A percentile compares a stretch with the other conserved stretches of the same genome.
Evolutionary conservation across 2,797 vertebrate genomes (phyloP).

Genomic region (Macropus fuliginosus): DNA sequence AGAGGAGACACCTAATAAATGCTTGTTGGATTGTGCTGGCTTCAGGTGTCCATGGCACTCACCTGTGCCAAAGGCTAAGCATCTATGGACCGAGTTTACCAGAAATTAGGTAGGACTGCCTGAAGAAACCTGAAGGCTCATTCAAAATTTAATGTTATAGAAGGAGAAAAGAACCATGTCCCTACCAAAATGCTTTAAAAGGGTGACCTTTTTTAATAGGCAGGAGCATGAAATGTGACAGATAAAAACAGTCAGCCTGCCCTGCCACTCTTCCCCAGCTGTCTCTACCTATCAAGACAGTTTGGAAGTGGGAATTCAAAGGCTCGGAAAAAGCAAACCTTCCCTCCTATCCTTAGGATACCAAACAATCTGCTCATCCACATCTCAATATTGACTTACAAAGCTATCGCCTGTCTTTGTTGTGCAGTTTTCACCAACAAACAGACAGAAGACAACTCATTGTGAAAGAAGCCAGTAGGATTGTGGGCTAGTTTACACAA

Average conservation of each 20-base stretch:
- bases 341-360: constrained; percentile 81
- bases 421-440: constrained; percentile 84
- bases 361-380: constrained; percentile 83
- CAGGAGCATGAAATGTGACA: constrained; percentile 85
- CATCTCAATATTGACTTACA: constrained; percentile 86
- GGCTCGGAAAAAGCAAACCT: constrained; percentile 69
- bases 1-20: neutral
- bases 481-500: constrained; percentile 46
- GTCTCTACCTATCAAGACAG: constrained; percentile 82
- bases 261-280: constrained; percentile 63
- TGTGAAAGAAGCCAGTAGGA: constrained; percentile 68
- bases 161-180: constrained; percentile 79
- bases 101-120: constrained; percentile 15
- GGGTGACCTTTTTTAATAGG: constrained; percentile 82
- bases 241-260: constrained; percentile 78
- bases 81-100: constrained; percentile 1
- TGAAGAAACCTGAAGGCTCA: constrained; percentile 85
- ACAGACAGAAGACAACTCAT: constrained; percentile 83
- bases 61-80: constrained; percentile 16
- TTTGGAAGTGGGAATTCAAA: constrained; percentile 85
- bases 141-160: constrained; percentile 82
- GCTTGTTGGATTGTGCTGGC: neutral
- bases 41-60: neutral
- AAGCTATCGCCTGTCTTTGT: constrained; percentile 83
- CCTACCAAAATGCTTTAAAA: constrained; percentile 84